Base-by-base conservation (phyloP, 1,140 invertebrate genomes). In the Hestina assimilis region DNA sequence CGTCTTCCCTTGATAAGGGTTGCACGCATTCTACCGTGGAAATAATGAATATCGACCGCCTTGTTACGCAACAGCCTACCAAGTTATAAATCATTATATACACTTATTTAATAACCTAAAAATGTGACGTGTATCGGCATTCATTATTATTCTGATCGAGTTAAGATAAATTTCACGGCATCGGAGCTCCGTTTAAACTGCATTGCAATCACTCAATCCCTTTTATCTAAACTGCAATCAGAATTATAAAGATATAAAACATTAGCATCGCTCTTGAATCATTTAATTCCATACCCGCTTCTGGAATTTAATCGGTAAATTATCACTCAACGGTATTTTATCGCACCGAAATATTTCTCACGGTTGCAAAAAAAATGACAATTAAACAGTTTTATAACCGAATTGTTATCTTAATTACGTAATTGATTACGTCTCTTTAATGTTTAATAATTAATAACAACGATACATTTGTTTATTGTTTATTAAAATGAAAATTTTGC, bases 1-100 rank as follows among this genome's bases (percentile, higher is more conserved):
- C 84, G 72, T 85, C 84, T 87, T 87, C 71, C 74, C 84, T 83
- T 85, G 84, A 87, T 87, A 87, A 87, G 82, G 84, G 84, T 87
- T 87, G 82, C 66, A 72, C 58, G 69, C 73, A 69, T 72, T 72
- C 68, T 59, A 62, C 71, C 69, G 65, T 72, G 67, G 74, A 75
- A 67, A 78, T 87, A 87, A 87, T 84, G 79, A 87, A 85, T 83
- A 87, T 83, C 74, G 80, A 80, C 73, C 79, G 61, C 48, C 41
- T 50, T 58, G 45, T 63, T 63, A 31, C 59, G 43, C 14, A 53
- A 51, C 47, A 47, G n/a, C n/a, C n/a, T n/a, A n/a, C n/a, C n/a
- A n/a, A n/a, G n/a, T n/a, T n/a, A n/a, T n/a, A n/a, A n/a, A n/a
- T 45, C 29, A 46, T n/a, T 1, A 29, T 42, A 19, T 14, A 14